These are phyloP conservation scores for Campoletis raptor DNA, from an alignment of 2,888 invertebrate species.

Conservation along the genomic window DNA sequence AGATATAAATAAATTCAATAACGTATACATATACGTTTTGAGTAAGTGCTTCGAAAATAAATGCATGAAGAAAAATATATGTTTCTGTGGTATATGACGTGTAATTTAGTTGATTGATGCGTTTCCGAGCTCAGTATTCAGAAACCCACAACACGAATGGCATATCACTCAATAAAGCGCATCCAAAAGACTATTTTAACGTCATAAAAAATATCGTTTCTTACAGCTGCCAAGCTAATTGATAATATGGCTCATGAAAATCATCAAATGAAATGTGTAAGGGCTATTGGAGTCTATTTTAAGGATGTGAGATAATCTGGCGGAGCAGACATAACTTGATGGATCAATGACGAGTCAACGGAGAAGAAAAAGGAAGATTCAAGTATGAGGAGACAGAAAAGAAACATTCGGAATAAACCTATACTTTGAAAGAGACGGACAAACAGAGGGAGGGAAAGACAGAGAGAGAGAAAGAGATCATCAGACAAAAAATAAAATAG, in stretches of 20 bases:
- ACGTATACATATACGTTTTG: not conserved
- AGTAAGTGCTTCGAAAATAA: not conserved
- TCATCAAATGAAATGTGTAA: not conserved
- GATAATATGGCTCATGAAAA: constrained; percentile 2
- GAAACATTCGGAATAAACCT: constrained; percentile 12
- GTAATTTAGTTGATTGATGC: not conserved
- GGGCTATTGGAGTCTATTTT: constrained; percentile 28
- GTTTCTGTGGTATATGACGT: not conserved
- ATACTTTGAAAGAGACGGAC: constrained; percentile 38
- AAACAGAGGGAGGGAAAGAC: constrained; percentile 12
- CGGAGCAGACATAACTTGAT: constrained; percentile 25
- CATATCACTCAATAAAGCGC: not conserved
- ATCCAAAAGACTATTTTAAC: not conserved
- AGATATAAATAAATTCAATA: not conserved
- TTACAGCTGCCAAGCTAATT: not conserved
- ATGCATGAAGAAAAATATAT: not conserved
- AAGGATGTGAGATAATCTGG: not conserved
- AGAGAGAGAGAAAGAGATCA: constrained; percentile 61
- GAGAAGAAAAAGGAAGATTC: constrained; percentile 61
- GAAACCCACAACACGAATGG: not conserved
- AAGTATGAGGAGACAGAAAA: constrained; percentile 34
- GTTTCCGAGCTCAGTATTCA: not conserved
- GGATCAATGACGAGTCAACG: constrained; percentile 62
- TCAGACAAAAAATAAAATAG: constrained; percentile 36
- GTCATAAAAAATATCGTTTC: not conserved